A percentile compares a stretch with the other conserved stretches of the same genome.
These are phyloP conservation scores for Onychomys torridus DNA, from an alignment of 2,797 vertebrate species.

Conservation along the genomic window DNA sequence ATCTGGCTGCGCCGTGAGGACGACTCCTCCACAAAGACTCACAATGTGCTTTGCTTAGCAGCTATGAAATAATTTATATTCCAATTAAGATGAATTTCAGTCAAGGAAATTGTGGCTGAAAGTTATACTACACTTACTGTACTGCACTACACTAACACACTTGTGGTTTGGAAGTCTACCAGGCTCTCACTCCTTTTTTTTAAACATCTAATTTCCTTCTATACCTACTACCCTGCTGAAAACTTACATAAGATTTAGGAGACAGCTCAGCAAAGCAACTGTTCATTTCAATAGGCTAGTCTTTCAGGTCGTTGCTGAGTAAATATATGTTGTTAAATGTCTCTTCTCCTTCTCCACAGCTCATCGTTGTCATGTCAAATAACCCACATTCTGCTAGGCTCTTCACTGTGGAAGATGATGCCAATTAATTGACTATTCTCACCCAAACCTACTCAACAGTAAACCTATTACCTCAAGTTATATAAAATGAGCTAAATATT, in stretches of 20 bases:
- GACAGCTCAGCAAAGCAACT: not conserved
- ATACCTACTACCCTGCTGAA: slow-evolving; percentile 12
- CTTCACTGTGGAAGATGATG: slow-evolving; percentile 38
- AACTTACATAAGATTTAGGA: slow-evolving; percentile 37
- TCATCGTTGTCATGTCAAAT: slow-evolving; percentile 56
- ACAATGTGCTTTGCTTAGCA: slow-evolving; percentile 28
- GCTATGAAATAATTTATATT: slow-evolving; percentile 12
- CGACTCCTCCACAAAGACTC: slow-evolving; percentile 29
- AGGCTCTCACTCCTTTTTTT: slow-evolving; percentile 5
- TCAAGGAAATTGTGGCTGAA: not conserved
- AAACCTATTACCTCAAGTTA: slow-evolving; percentile 41
- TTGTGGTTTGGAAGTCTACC: slow-evolving; percentile 69
- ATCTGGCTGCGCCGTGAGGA: not conserved
- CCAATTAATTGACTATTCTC: slow-evolving; percentile 63
- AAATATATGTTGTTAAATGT: slow-evolving; percentile 64
- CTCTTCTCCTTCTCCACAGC: slow-evolving; percentile 36
- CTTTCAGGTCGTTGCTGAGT: slow-evolving; percentile 64
- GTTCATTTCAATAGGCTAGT: slow-evolving; percentile 51
- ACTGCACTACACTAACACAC: not conserved
- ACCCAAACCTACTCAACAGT: slow-evolving; percentile 14
- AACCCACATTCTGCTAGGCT: slow-evolving; percentile 22
- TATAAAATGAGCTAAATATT: not conserved
- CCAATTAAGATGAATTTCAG: slow-evolving; percentile 18
- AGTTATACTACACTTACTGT: not conserved
- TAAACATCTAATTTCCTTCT: slow-evolving; percentile 65